Conservation (phyloP, 2,113 vertebrate species). For the Vulpes ferrilata region DNA sequence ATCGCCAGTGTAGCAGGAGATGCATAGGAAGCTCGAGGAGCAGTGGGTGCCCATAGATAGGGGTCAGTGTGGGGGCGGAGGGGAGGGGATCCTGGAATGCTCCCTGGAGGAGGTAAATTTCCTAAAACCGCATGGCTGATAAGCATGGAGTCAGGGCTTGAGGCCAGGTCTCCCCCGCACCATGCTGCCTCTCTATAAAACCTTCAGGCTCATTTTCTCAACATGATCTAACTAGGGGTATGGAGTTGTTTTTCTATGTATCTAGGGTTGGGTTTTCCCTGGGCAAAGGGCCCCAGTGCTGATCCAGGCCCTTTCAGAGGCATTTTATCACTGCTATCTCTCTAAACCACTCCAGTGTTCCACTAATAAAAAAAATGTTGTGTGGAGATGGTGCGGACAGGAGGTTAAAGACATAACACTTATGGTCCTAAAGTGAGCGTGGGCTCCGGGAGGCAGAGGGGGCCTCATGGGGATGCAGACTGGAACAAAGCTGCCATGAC, state of each 20-base stretch:
- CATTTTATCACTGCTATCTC: constrained; percentile 44
- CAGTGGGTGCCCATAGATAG: not conserved
- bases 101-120: constrained; percentile 9
- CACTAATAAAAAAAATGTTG: not conserved
- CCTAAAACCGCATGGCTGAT: not conserved
- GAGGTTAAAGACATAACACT: constrained; percentile 32
- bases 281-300: constrained; percentile 9
- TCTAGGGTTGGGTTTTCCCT: constrained; percentile 29
- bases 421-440: not conserved
- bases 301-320: constrained; percentile 24
- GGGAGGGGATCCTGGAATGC: not conserved
- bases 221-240: not conserved
- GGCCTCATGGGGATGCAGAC: constrained; percentile 36
- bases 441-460: not conserved
- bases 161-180: not conserved
- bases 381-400: not conserved
- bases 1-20: not conserved
- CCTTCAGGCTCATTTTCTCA: not conserved
- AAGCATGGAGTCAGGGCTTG: not conserved
- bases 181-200: not conserved
- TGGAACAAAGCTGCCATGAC: not conserved
- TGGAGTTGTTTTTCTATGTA: not conserved
- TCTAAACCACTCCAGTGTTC: not conserved
- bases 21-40: not conserved
- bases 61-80: not conserved